Base-by-base conservation (phyloP, 2,888 invertebrate genomes). In the Cremastinae sp. region DNA sequence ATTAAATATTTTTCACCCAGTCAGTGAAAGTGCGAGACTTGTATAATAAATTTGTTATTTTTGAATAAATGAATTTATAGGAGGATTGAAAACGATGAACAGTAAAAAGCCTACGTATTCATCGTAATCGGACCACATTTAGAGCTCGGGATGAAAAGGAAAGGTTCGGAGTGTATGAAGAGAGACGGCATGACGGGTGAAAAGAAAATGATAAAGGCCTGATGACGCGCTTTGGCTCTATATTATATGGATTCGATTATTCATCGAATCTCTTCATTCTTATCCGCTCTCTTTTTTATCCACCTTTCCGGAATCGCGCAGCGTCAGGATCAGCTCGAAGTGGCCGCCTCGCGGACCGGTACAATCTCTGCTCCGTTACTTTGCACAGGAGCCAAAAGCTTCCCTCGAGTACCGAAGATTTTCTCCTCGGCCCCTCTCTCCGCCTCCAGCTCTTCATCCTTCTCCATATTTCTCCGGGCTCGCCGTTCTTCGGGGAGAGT, bases 221-320 rank as follows among this genome's bases (percentile, higher is more conserved):
- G 58, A 18, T 62, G 49, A n/a, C n/a, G n/a, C 14, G 20, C 10
- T 34, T 58, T 71, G 47, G 41, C 75, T 84, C 78, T 81, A 78
- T 80, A n/a, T n/a, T n/a, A n/a, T n/a, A n/a, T n/a, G 76, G 79
- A 83, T 85, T 84, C 81, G 82, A 84, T 82, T 80, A 82, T 81
- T 83, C 75, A 78, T 59, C 49, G 66, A 49, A 51, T 28, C 58
- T 69, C 49, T 28, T 65, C 36, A 14, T 8, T 28, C 16, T 41
- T 16, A 7, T 18, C 20, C n/a, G 8, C 12, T 12, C 51, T 53
- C 20, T 7, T 9, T 14, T 14, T 16, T 12, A 75, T 76, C 78
- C 80, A 80, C 80, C 75, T 80, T 74, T 74, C 74, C 81, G 78
- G 79, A 79, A 77, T n/a, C n/a, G n/a, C n/a, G n/a, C n/a, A n/a